phyloP scores from a whole-genome alignment of 37 sponge, comb jelly and placozoan genomes.

The Eunapius fragilis region DNA sequence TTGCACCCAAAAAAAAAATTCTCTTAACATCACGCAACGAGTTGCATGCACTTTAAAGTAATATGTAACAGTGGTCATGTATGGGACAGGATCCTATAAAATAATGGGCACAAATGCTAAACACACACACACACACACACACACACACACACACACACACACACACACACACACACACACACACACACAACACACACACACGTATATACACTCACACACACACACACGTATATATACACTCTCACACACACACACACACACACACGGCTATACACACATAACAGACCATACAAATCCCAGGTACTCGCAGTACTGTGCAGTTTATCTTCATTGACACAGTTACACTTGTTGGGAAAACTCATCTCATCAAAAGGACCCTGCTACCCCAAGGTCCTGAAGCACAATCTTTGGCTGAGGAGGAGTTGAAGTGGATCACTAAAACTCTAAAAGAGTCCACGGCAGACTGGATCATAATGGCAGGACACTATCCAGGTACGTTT shows the following conservation, averaged over 20 bases:
- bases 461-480: slow-evolving; percentile 64
- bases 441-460: slow-evolving; percentile 64
- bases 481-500: slow-evolving; percentile 73
- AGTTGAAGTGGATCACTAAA: slow-evolving; percentile 71
- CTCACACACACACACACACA: slow-evolving; percentile 11
- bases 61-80: no score
- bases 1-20: no score
- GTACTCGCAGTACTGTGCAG: slow-evolving; percentile 39
- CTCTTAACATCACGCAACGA: no score
- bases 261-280: slow-evolving; percentile 6
- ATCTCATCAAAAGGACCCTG: slow-evolving; percentile 15
- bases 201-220: no score
- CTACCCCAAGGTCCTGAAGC: slow-evolving; percentile 21
- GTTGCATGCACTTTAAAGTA: no score
- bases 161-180: no score
- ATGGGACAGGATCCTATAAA: no score
- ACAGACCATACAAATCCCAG: slow-evolving; percentile 19
- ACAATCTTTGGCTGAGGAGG: slow-evolving; percentile 19
- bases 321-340: slow-evolving; percentile 75
- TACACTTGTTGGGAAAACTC: slow-evolving; percentile 42
- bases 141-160: no score
- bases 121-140: no score
- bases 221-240: no score
- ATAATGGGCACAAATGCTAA: no score
- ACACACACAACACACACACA: no score